These are phyloP conservation scores for Apodemus speciosus DNA, from an alignment of 2,113 vertebrate species.

Conservation along the genomic window DNA sequence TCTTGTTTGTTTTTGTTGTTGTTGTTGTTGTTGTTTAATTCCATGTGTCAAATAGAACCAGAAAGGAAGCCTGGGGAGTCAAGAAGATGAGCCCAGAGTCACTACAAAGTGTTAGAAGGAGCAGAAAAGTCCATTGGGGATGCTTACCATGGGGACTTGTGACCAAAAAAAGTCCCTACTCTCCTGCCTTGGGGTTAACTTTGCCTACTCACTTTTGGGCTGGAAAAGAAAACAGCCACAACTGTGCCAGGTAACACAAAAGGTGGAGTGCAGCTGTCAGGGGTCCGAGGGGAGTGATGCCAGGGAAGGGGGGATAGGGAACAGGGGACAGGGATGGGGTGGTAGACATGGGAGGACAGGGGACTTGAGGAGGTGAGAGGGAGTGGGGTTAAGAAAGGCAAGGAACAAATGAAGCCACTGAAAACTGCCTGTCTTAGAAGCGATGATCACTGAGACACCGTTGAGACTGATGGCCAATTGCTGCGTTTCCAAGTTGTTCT, in stretches of 20 bases:
- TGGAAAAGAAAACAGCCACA: background rate
- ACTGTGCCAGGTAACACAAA: too few species aligned
- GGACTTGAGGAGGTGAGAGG: too few species aligned
- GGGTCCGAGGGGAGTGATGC: too few species aligned
- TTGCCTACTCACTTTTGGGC: background rate
- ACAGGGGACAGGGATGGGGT: too few species aligned
- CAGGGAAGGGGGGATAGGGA: background rate
- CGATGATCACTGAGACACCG: background rate
- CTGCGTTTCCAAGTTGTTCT: background rate
- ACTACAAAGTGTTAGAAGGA: background rate
- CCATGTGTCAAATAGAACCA: background rate
- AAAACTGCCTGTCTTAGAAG: background rate
- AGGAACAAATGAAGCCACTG: too few species aligned
- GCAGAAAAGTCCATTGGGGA: rapidly evolving
- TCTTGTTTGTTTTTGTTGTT: background rate
- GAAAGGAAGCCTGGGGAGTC: background rate
- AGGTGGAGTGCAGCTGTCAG: too few species aligned
- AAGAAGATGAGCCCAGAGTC: rapidly evolving
- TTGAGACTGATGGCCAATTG: too few species aligned
- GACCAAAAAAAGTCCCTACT: background rate
- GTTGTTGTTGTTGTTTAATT: background rate
- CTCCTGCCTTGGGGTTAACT: background rate
- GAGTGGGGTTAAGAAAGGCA: background rate
- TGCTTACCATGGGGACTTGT: background rate
- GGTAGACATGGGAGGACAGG: too few species aligned